Base-by-base conservation (phyloP, 1,140 invertebrate species). In the Octopus sinensis region DNA sequence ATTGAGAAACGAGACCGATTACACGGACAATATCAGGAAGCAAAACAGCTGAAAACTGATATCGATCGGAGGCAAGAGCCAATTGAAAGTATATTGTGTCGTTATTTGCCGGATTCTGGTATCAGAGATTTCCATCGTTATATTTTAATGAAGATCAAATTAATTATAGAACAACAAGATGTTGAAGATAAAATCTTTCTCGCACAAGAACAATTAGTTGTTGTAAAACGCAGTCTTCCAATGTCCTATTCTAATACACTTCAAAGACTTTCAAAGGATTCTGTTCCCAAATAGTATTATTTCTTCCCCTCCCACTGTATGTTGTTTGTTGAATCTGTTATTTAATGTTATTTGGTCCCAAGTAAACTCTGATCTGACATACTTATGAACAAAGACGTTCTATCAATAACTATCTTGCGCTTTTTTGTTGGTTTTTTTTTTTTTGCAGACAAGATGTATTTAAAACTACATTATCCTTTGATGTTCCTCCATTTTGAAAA, bases 61-160 rank as follows among this genome's bases (percentile, higher is more conserved):
- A 96, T 97, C 82, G 95, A 97, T 88, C 93, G 94, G 77, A 93
- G 96, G 52, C 95, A 95, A 85, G 90, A 93, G n/a, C 94, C 93
- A 87, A 94, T 97, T 12, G 93, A 94, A 6, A 92, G 92, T 53
- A 93, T 96, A 81, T 91, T 97, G 75, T 92, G 93, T 79, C 94
- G 95, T 88, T 95, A 95, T 90, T 92, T 97, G 80, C 93, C 92
- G 81, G 92, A 93, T 17, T 94, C 95, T 78, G 94, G 96, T 86
- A 95, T 94, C 88, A 93, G 94, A 52, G 95, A 96, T 86, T 97
- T 96, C 88, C 94, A 95, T 85, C 95, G 96, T 88, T 97, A 96
- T 89, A 95, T 96, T 85, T 95, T 95, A 86, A 96, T 96, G 95
- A 97, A 96, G 92, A 95, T 95, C n/a, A 96, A 96, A 91, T 91